Percentiles rank a stretch among this genome's conserved stretches.
Evolutionary conservation across 2,113 vertebrate genomes (phyloP).

Genomic region (Cebus imitator): DNA sequence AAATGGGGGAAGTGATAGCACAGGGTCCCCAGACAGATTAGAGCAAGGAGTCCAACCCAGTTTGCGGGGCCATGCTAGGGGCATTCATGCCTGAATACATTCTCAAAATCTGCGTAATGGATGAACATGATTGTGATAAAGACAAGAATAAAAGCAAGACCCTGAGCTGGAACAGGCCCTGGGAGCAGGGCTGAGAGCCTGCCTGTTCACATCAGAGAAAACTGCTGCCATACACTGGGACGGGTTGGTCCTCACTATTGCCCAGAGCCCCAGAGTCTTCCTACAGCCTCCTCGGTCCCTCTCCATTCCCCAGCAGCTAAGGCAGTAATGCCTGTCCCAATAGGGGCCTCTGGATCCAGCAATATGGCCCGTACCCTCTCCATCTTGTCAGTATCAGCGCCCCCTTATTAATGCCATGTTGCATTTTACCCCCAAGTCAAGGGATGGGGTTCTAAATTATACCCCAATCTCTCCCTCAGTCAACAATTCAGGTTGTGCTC

Average conservation of each 20-base stretch:
- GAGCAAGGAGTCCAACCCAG: not conserved
- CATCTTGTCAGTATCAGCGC: not conserved
- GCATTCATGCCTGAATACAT: not conserved
- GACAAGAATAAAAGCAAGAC: not conserved
- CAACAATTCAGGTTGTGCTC: not conserved
- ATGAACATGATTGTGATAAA: not conserved
- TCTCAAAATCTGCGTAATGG: not conserved
- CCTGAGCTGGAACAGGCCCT: not conserved
- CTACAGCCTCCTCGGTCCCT: too few species aligned
- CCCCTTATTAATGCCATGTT: not conserved
- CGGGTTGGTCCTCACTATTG: not conserved
- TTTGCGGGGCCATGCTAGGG: not conserved
- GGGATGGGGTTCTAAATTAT: not conserved
- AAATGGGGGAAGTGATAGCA: not conserved
- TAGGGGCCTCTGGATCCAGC: not conserved
- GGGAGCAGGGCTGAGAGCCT: not conserved
- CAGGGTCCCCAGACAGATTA: not conserved
- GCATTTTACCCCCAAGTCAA: not conserved
- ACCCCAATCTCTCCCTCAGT: not conserved
- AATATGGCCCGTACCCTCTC: not conserved
- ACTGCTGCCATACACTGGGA: fast-evolving
- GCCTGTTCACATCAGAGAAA: too few species aligned
- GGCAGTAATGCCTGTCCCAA: not conserved
- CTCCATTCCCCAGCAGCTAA: not conserved
- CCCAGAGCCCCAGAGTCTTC: not conserved